Evolutionary conservation across 2,888 invertebrate genomes (phyloP), one percentile per base, ranked within the genome.

Genomic region (Vesta saturnalis): DNA sequence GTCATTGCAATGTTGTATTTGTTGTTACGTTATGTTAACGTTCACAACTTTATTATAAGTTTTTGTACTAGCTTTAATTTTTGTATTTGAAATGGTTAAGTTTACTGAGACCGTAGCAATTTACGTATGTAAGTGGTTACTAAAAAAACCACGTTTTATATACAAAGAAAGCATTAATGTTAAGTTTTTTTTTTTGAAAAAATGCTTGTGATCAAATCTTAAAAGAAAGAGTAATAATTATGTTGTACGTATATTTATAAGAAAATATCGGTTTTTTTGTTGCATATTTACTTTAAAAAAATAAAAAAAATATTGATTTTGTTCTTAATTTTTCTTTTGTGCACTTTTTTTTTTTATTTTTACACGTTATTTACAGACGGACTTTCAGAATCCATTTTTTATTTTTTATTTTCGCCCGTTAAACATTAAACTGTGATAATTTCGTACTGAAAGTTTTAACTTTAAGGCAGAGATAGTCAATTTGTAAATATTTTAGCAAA

Each of bases 341-440:
- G 72, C 14, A 12, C 14, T n/a, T 30, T 56, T 14, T n/a, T 56
- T 30, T 22, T 56, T 12, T 30, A 14, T 22, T 22, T 23, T n/a
- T 2, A 19, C 2, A 19, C 15, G 54, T 10, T 1, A 16, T 21
- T 18, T 16, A 57, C 30, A 57, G 30, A 30, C 35, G 4, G 18
- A 57, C 30, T 39, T 39, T 39, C 39, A 39, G 56, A 55, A 57
- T 14, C 16, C 21, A 35, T 46, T 63, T 55, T 57, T 76, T 43
- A 73, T 74, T 74, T 72, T 69, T 73, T 72, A 70, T 64, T 55
- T 58, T 43, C 57, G 58, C 64, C 63, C 70, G 67, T 72, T 72
- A 75, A 72, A 73, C 72, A 72, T 81, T 78, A 81, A 81, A 80
- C 82, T 82, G 82, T 83, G 82, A 83, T 82, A 83, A 81, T 82